Evolutionary conservation across 2,797 vertebrate genomes (phyloP).

Genomic region (Pagetopsis macropterus): DNA sequence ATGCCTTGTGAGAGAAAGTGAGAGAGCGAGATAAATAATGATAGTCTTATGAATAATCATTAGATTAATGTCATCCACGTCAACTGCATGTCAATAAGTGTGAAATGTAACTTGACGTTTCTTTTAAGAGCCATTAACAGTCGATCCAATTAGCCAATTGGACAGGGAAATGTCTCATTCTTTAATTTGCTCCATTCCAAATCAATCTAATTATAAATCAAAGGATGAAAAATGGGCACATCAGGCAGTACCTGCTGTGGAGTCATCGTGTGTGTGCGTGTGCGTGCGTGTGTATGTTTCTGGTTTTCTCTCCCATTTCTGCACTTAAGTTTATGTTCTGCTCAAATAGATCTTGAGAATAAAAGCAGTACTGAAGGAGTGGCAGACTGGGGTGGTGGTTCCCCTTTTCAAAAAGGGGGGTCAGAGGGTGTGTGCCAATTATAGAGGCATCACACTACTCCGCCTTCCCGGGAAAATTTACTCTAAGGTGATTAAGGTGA

Average conservation of each 20-base stretch:
- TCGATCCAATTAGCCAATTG: slow-evolving; percentile 50
- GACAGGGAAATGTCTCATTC: slow-evolving; percentile 56
- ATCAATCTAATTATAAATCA: slow-evolving; percentile 49
- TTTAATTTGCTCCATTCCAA: slow-evolving; percentile 55
- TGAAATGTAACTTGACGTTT: slow-evolving; percentile 65
- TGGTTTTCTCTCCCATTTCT: background rate
- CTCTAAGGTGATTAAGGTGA: no score
- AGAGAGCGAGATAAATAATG: slow-evolving; percentile 37
- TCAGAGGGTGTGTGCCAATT: no score
- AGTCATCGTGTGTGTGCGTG: background rate
- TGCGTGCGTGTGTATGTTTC: background rate
- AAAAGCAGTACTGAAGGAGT: background rate
- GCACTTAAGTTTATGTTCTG: background rate
- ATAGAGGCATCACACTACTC: no score
- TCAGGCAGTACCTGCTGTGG: slow-evolving; percentile 37
- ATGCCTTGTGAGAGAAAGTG: slow-evolving; percentile 44
- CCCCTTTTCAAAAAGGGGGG: no score
- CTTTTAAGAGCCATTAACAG: slow-evolving; percentile 57
- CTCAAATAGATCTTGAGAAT: slow-evolving; percentile 37
- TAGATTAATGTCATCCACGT: slow-evolving; percentile 61
- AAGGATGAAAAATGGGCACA: slow-evolving; percentile 29
- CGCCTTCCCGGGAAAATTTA: no score
- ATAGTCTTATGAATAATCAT: slow-evolving; percentile 60
- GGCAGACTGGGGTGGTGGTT: no score
- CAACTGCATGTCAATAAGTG: slow-evolving; percentile 57